Conservation (phyloP, 2,888 invertebrate genomes). For the Hesperia comma region DNA sequence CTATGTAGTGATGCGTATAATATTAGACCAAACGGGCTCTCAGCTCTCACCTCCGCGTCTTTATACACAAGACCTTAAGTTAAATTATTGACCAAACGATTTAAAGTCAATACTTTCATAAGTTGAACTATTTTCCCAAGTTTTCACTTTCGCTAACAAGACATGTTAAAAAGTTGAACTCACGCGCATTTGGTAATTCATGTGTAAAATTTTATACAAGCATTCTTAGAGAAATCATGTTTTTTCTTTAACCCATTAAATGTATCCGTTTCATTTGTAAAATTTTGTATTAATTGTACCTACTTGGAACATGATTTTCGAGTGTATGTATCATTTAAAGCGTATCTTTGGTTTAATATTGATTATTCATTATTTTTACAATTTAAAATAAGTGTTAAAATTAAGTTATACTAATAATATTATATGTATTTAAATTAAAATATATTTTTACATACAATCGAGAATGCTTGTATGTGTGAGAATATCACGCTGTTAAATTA, state of each 20-base stretch:
- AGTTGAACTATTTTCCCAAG: slow-evolving; percentile 20
- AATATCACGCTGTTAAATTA: slow-evolving; percentile 17
- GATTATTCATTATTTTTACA: slow-evolving; percentile 13
- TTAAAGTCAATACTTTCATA: slow-evolving; percentile 9
- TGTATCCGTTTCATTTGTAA: too few species aligned
- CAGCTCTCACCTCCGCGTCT: not conserved
- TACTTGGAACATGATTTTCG: slow-evolving; percentile 5
- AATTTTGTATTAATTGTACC: not conserved
- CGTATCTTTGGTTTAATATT: slow-evolving; percentile 9
- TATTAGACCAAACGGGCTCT: not conserved
- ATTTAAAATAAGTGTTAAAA: slow-evolving; percentile 15
- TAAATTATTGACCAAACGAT: slow-evolving; percentile 21
- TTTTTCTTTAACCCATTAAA: not conserved
- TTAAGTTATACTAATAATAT: not conserved
- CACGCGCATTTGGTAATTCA: slow-evolving; percentile 38
- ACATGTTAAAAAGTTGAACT: slow-evolving; percentile 23
- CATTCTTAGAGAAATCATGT: slow-evolving; percentile 18
- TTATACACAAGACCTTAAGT: not conserved
- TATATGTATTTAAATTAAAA: not conserved
- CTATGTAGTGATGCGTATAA: too few species aligned
- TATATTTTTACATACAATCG: slow-evolving; percentile 6
- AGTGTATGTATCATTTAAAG: slow-evolving; percentile 21
- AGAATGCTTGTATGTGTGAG: slow-evolving; percentile 28
- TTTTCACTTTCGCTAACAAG: slow-evolving; percentile 18
- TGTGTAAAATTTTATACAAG: slow-evolving; percentile 31